Percentiles rank a stretch among this genome's conserved stretches.
phyloP scores from a whole-genome alignment of 2,888 invertebrate genomes.

The Sympetrum striolatum region DNA sequence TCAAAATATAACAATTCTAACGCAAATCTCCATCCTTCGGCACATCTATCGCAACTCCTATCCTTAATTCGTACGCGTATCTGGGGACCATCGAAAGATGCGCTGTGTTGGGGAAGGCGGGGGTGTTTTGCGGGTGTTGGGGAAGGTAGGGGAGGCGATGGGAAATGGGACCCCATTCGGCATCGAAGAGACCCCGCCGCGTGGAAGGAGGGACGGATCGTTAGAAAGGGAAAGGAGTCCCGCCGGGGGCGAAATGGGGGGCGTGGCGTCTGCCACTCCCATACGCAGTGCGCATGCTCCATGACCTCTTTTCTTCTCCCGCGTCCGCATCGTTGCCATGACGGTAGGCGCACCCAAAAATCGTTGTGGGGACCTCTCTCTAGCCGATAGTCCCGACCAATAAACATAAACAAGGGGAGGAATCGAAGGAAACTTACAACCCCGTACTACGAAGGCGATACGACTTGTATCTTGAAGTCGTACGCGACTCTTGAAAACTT shows the following conservation, averaged over 20 bases:
- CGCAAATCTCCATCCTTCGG: too few species aligned
- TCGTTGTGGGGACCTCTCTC: neutral
- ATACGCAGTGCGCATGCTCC: conserved; percentile 28
- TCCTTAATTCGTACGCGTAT: too few species aligned
- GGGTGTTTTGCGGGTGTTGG: neutral
- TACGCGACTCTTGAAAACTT: too few species aligned
- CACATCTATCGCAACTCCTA: too few species aligned
- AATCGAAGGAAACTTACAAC: too few species aligned
- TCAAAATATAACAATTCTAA: too few species aligned
- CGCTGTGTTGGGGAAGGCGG: neutral
- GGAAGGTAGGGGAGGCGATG: neutral
- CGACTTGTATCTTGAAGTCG: too few species aligned
- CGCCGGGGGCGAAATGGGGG: neutral
- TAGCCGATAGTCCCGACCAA: neutral
- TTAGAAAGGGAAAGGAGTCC: conserved; percentile 32
- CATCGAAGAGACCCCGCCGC: neutral
- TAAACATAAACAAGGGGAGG: too few species aligned
- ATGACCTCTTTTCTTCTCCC: conserved; percentile 31
- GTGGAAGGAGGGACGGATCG: conserved; percentile 11
- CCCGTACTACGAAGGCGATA: too few species aligned
- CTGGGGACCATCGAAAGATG: conserved; percentile 44
- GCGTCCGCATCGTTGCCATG: conserved; percentile 39
- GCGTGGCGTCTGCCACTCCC: conserved; percentile 21
- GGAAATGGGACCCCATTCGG: neutral
- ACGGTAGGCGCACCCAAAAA: conserved; percentile 28